These are phyloP conservation scores for Agrilus biguttatus DNA, from an alignment of 2,888 invertebrate genomes.

Conservation along the genomic window DNA sequence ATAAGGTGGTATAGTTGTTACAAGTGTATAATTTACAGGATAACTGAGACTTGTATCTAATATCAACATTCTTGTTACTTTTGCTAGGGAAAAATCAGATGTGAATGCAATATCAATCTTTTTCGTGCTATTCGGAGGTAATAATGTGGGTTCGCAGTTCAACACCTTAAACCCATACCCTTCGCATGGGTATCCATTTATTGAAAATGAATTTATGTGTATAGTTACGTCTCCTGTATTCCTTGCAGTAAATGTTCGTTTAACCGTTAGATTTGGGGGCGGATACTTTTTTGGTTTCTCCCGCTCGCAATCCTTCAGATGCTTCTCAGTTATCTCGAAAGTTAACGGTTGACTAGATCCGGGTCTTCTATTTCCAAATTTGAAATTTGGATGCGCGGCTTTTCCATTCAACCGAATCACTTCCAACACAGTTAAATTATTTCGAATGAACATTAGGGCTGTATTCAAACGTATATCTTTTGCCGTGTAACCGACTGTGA, in stretches of 20 bases:
- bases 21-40: slow-evolving; percentile 51
- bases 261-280: slow-evolving; percentile 55
- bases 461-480: slow-evolving; percentile 30
- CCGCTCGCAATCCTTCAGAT: slow-evolving; percentile 41
- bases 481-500: slow-evolving; percentile 36
- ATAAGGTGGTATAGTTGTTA: slow-evolving; percentile 45
- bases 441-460: slow-evolving; percentile 50
- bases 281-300: slow-evolving; percentile 22
- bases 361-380: slow-evolving; percentile 75
- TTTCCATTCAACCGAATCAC: slow-evolving; percentile 68
- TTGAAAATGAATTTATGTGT: slow-evolving; percentile 49
- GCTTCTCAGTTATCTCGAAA: slow-evolving; percentile 58
- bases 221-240: slow-evolving; percentile 89
- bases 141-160: slow-evolving; percentile 56
- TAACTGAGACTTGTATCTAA: slow-evolving; percentile 46
- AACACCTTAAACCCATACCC: slow-evolving; percentile 68
- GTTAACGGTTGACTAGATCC: slow-evolving; percentile 59
- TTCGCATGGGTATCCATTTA: slow-evolving; percentile 55
- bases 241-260: slow-evolving; percentile 67
- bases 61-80: slow-evolving; percentile 49
- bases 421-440: slow-evolving; percentile 88
- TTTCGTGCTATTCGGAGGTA: slow-evolving; percentile 57
- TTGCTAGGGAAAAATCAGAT: slow-evolving; percentile 71
- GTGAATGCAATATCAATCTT: slow-evolving; percentile 78
- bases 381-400: slow-evolving; percentile 76